Evolutionary conservation across 2,113 vertebrate genomes (phyloP), one percentile per base, ranked within the genome.

Genomic region (Macquaria australasica): DNA sequence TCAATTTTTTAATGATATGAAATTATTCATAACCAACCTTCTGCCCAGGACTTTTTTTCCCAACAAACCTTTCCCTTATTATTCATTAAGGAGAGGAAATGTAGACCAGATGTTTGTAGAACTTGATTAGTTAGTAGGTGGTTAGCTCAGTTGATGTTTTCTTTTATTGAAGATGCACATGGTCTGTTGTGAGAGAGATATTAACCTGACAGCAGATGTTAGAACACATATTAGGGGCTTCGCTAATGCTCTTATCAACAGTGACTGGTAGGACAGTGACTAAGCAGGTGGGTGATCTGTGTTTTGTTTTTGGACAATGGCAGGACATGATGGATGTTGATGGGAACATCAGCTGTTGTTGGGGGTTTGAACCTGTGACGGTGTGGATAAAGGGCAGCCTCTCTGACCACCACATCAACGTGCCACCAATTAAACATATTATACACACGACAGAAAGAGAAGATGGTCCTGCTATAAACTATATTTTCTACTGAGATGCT

Each of bases 141-240:
- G 4, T 31, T 60, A 60, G 25, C 28, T 31, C 31, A 37, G 21
- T 25, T 37, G 43, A 21, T 2, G 1, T 51, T 31, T 43, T 45
- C 25, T 4, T 59, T 73, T 45, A 15, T 37, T 21, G 4, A 23
- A 0, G 16, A 21, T 43, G 48, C 20, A 23, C 45, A 28, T 11
- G 12, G 18, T 7, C 64, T 11, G 16, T 23, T 23, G 73, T 20
- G 43, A 50, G 31, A 41, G 75, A 74, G 39, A 74, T 11, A 45
- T 79, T 69, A 15, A 75, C 71, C 72, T 75, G 72, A 59, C 58
- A 76, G 37, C 50, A 41, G 66, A 34, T n/a, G 72, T 48, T 41
- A 11, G 1, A 20, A 48, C 14, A 34, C 48, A 28, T 21, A 23
- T 14, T 1, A 50, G 48, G n/a, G 6, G 14, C 63, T 31, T 67